These are phyloP conservation scores for Chrysolina haemoptera DNA, from an alignment of 2,888 invertebrate species.

Conservation along the genomic window DNA sequence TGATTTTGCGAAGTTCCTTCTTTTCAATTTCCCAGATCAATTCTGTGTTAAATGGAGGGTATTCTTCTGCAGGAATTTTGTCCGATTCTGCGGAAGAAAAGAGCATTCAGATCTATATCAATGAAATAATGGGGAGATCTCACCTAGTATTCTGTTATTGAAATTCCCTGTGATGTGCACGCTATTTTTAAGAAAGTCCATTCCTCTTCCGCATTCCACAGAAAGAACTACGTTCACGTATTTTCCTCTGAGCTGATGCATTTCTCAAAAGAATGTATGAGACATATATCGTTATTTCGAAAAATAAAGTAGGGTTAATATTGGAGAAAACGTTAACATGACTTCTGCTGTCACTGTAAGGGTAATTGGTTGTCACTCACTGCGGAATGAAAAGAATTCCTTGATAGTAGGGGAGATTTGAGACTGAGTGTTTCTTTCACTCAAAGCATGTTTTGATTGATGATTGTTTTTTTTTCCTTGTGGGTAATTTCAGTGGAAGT, in stretches of 20 bases:
- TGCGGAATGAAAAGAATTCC: constrained; percentile 11
- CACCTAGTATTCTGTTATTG: constrained; percentile 63
- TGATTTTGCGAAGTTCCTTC: constrained; percentile 79
- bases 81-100: constrained; percentile 75
- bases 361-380: constrained; percentile 18
- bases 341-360: constrained; percentile 36
- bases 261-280: constrained; percentile 58
- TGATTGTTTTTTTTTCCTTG: background rate
- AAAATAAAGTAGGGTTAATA: constrained; percentile 30
- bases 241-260: constrained; percentile 78
- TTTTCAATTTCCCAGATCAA: constrained; percentile 86
- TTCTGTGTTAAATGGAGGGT: constrained; percentile 80
- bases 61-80: constrained; percentile 73
- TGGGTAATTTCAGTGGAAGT: too few relatives aligned
- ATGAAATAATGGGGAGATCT: constrained; percentile 21
- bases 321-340: constrained; percentile 38
- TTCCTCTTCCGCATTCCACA: constrained; percentile 77
- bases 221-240: constrained; percentile 79
- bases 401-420: background rate
- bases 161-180: constrained; percentile 65
- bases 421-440: background rate
- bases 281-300: constrained; percentile 25
- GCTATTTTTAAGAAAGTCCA: constrained; percentile 63
- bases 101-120: background rate
- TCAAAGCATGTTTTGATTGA: background rate